These are phyloP conservation scores for Arremon brunneinucha DNA, from an alignment of 2,797 vertebrate genomes.

Conservation along the genomic window DNA sequence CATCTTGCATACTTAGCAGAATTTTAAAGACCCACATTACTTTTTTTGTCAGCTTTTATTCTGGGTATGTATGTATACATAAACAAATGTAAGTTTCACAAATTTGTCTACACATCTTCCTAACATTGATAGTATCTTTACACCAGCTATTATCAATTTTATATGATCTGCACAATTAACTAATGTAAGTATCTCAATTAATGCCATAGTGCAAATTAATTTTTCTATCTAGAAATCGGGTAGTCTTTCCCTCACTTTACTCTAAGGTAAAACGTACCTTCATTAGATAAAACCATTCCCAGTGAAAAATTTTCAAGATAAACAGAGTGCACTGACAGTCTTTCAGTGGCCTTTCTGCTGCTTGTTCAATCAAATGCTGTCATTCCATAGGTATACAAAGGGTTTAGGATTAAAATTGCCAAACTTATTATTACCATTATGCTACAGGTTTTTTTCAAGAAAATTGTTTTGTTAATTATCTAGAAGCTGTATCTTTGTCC, in stretches of 20 bases:
- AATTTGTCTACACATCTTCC: not conserved
- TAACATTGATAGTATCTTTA: not conserved
- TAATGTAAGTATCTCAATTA: not conserved
- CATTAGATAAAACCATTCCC: not conserved
- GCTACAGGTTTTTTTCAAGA: not conserved
- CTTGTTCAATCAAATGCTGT: not conserved
- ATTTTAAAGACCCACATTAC: not conserved
- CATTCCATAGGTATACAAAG: not conserved
- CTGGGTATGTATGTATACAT: not conserved
- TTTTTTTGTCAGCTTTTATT: not conserved
- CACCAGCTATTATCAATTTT: not conserved
- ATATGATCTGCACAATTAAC: not conserved
- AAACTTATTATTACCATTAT: not conserved
- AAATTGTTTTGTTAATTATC: not conserved
- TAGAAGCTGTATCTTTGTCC: not conserved
- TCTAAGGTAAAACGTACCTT: not conserved
- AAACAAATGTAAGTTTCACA: not conserved
- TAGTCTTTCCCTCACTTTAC: not conserved
- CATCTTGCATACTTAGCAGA: not conserved
- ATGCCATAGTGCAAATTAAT: fast-evolving
- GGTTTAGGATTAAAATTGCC: not conserved
- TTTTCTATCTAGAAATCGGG: not conserved
- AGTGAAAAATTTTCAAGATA: not conserved
- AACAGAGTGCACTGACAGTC: not conserved
- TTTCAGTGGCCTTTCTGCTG: not conserved